Evolutionary conservation across 2,113 vertebrate species (phyloP), one percentile per base, ranked within the genome.

Genomic region (Crotalus viridis): DNA sequence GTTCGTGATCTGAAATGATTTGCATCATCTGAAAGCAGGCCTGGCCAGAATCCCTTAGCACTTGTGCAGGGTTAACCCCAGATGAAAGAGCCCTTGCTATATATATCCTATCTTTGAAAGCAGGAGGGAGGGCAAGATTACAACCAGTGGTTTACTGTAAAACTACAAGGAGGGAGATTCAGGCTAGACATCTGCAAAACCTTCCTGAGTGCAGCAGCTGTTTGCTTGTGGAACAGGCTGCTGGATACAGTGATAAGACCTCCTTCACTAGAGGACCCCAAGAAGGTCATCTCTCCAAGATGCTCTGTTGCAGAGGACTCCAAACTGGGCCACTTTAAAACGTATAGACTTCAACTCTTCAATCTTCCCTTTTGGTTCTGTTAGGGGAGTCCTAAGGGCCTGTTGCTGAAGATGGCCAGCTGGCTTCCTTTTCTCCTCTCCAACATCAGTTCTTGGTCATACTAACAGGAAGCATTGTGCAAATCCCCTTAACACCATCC

Each of bases 11-110:
- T 43, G 88, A 89, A 21, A 85, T 19, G 74, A 59, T 26, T 56
- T 48, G 10, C 0, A 0, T 39, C 28, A 64, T 0, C 8, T 0
- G 56, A 13, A 39, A 48, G 9, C 9, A 51, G 46, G 69, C 57
- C 6, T 57, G 39, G 56, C 24, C 21, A 8, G 46, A 19, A 8
- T 48, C 17, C 10, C 22, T 57, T 10, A 15, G 12, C 19, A 2
- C 21, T 56, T 51, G 10, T 26, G 24, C 9, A 24, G 21, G 3
- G 17, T 39, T 48, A 87, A 59, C 33, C 43, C 33, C 1, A n/a
- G 46, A 17, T 6, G 39, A 48, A 48, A 48, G n/a, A 54, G 5
- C 2, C 28, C 17, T 9, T 5, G n/a, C 46, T 69, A 69, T 52
- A 7, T 69, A 69, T 52, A 7, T 56, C 12, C 1, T 39, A 13